Conservation (phyloP, 1,140 invertebrate genomes). For the Brachionus rubens region DNA sequence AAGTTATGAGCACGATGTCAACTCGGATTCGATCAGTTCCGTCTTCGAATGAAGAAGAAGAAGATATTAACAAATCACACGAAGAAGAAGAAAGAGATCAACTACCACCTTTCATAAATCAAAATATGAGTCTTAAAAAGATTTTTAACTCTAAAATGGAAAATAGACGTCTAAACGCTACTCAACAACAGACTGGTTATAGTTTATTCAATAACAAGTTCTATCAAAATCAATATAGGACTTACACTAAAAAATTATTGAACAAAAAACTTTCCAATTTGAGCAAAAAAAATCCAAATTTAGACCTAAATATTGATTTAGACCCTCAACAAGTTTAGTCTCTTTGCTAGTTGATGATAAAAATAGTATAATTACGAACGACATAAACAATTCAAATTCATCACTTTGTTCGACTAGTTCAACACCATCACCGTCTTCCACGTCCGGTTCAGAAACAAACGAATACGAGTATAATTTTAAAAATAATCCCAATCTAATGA, state of each 20-base stretch:
- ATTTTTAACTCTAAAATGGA: conserved; percentile 39
- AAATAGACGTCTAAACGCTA: background rate
- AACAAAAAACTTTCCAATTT: conserved; percentile 22
- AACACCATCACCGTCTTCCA: conserved; percentile 13
- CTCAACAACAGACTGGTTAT: background rate
- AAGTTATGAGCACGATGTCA: background rate
- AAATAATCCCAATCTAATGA: background rate
- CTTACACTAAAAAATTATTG: conserved; percentile 4
- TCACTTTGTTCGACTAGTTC: conserved; percentile 1
- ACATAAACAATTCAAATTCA: background rate
- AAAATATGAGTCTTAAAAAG: conserved; percentile 11
- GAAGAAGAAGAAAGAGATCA: background rate
- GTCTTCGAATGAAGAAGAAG: conserved; percentile 27
- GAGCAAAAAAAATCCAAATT: conserved; percentile 3
- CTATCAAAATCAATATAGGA: conserved; percentile 18
- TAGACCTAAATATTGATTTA: background rate
- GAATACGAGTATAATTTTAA: conserved; percentile 11
- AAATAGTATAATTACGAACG: background rate
- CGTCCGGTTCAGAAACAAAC: background rate
- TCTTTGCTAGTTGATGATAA: background rate
- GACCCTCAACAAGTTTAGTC: conserved; percentile 23
- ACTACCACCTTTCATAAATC: background rate
- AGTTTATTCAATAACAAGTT: conserved; percentile 25
- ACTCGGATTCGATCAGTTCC: background rate
- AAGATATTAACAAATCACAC: background rate